These are phyloP conservation scores for Caenorhabditis sinica DNA, from an alignment of 2,888 invertebrate genomes.

Conservation along the genomic window DNA sequence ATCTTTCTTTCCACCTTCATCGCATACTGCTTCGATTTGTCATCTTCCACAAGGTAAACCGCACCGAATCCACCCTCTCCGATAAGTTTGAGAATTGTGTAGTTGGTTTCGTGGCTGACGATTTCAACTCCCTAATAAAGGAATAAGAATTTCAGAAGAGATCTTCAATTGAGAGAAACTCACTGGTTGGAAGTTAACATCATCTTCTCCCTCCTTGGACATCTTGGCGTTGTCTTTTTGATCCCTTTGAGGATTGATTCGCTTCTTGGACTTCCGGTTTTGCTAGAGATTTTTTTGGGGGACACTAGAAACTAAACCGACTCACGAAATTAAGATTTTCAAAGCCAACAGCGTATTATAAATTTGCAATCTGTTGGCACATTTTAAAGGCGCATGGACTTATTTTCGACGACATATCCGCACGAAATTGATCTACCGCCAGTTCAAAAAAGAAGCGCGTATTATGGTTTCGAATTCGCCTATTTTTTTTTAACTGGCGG, in stretches of 20 bases:
- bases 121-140: conserved; percentile 61
- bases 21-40: conserved; percentile 70
- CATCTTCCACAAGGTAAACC: conserved; percentile 72
- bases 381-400: too few species aligned
- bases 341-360: too few species aligned
- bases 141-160: neutral
- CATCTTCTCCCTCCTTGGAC: conserved; percentile 66
- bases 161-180: neutral
- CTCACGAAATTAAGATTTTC: too few species aligned
- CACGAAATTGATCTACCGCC: too few species aligned
- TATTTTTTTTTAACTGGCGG: too few species aligned
- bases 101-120: conserved; percentile 64
- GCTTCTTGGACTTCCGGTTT: neutral
- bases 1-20: conserved; percentile 81
- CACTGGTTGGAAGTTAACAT: conserved; percentile 57
- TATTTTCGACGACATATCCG: too few species aligned
- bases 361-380: too few species aligned
- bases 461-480: too few species aligned
- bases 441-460: too few species aligned
- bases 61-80: conserved; percentile 80
- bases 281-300: too few species aligned
- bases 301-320: too few species aligned
- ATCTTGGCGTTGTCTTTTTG: conserved; percentile 2
- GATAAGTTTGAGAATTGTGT: conserved; percentile 70
- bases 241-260: neutral